Evolutionary conservation across 2,113 vertebrate species (phyloP), one percentile per base, ranked within the genome.

Genomic region (Columba janthina): DNA sequence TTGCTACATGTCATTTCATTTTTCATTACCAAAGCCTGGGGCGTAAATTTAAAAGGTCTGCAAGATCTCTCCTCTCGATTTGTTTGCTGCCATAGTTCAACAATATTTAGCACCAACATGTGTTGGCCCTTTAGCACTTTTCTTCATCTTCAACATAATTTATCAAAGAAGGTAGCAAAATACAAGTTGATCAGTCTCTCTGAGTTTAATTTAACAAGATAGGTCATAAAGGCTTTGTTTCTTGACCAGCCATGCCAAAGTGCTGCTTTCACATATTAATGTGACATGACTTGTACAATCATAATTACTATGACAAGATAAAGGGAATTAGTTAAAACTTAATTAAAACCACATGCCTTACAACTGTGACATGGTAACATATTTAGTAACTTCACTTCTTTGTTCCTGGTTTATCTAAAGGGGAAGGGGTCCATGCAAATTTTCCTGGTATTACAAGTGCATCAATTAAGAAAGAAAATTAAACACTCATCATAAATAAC

Each of bases 301-400:
- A 80, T 97, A 97, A 97, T 97, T 97, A 95, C 94, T 90, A 78
- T 95, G 96, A 97, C 95, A 96, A 97, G 97, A 98, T 97, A 97
- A 97, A 97, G 85, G 82, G 95, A 97, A 98, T 98, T 97, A 96
- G 96, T 97, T 97, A 97, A 98, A 98, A 95, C 89, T 96, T 98
- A 98, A 98, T 98, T 98, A 98, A 97, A 97, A 89, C 70, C 95
- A 93, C 42, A 88, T 89, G 96, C 83, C 85, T 94, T 97, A 89
- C 96, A 96, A 96, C 77, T 79, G 77, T 92, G 94, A 95, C 88
- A 81, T 61, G 81, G 61, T 74, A 85, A 46, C 94, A 64, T 78
- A 91, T 96, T 97, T 95, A 46, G 91, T 88, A 93, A 93, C 89
- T 91, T 96, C 89, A 86, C 76, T 93, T 97, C 90, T 94, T 94